A percentile compares a stretch with the other conserved stretches of the same genome.
Evolutionary conservation across 2,888 invertebrate genomes (phyloP).

Genomic region (Epistrophe eligans): DNA sequence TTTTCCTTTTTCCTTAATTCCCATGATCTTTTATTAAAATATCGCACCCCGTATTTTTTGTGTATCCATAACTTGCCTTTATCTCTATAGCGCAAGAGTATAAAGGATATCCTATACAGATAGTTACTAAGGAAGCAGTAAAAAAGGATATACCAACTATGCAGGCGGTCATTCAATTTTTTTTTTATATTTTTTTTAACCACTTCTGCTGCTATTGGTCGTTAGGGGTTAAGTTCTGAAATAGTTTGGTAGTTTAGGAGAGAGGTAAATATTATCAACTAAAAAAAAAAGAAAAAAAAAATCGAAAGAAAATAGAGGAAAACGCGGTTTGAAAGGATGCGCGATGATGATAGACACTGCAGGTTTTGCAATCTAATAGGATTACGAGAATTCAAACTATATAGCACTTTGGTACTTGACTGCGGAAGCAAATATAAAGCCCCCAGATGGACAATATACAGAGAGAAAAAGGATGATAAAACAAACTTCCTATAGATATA

Average conservation of each 20-base stretch:
- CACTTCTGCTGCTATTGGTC: slow-evolving; percentile 23
- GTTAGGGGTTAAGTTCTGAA: slow-evolving; percentile 60
- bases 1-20: neutral
- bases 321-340: slow-evolving; percentile 41
- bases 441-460: slow-evolving; percentile 7
- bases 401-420: slow-evolving; percentile 40
- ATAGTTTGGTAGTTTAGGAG: slow-evolving; percentile 7
- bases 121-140: neutral
- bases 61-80: neutral
- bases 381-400: slow-evolving; percentile 58
- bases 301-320: neutral
- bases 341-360: slow-evolving; percentile 55
- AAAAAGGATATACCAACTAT: slow-evolving; percentile 21
- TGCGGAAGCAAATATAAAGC: slow-evolving; percentile 42
- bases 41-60: neutral
- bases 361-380: slow-evolving; percentile 68
- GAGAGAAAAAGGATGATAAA: neutral
- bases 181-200: neutral
- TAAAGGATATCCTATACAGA: slow-evolving; percentile 17
- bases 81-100: neutral
- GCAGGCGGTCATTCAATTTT: slow-evolving; percentile 9
- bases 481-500: neutral
- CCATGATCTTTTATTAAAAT: neutral
- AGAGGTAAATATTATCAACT: slow-evolving; percentile 26
- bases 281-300: neutral